phyloP scores from a whole-genome alignment of 2,113 vertebrate species.

The Aldabrachelys gigantea region DNA sequence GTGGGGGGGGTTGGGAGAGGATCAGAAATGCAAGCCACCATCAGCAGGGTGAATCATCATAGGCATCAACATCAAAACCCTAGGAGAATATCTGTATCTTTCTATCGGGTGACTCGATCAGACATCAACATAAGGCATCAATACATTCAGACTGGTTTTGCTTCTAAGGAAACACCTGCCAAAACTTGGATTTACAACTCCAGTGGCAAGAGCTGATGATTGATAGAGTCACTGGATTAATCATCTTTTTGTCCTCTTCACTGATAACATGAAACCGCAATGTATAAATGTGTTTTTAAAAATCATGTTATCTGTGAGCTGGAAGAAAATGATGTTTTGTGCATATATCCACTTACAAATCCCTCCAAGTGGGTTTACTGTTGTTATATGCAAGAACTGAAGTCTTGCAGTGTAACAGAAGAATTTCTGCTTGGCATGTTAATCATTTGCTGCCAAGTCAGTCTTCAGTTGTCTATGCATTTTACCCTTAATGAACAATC shows the following conservation, averaged over 20 bases:
- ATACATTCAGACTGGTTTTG: neutral
- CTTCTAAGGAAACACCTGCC: neutral
- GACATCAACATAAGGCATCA: neutral
- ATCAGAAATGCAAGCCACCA: neutral
- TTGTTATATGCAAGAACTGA: constrained; percentile 26
- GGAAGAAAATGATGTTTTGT: constrained; percentile 20
- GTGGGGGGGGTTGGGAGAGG: neutral
- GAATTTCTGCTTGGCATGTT: neutral
- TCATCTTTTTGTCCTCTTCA: constrained; percentile 20
- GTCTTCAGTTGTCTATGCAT: constrained; percentile 1
- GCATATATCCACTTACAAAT: neutral
- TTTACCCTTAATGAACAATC: constrained; percentile 6
- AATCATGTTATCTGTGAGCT: constrained; percentile 41
- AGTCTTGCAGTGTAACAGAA: neutral
- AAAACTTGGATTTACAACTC: neutral
- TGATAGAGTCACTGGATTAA: neutral
- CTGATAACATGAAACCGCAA: neutral
- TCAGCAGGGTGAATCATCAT: neutral
- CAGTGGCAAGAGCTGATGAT: neutral
- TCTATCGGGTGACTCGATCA: constrained; percentile 19
- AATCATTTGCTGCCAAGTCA: neutral
- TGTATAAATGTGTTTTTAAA: constrained; percentile 47
- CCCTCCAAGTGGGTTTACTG: constrained; percentile 41
- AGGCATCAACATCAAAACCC: neutral
- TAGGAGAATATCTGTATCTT: neutral